Evolutionary conservation across 2,888 invertebrate species (phyloP).

Genomic region (Ametastegia equiseti): DNA sequence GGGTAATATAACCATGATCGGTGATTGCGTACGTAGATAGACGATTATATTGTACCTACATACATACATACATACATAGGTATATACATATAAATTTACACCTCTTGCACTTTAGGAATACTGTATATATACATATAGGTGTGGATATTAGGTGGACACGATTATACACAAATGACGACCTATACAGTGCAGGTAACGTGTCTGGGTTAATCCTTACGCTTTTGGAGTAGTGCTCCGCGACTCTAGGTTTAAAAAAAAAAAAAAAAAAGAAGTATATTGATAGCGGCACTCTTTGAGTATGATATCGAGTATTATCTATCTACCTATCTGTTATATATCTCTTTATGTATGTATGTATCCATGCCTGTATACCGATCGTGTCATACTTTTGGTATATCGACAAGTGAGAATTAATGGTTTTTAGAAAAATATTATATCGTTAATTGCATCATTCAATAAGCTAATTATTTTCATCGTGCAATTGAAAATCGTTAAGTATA

Average conservation of each 20-base stretch:
- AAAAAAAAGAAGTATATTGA: no score
- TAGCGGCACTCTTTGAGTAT: slow-evolving; percentile 45
- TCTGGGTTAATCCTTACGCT: slow-evolving; percentile 14
- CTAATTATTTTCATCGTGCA: no score
- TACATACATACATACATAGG: not conserved
- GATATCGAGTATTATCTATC: slow-evolving; percentile 16
- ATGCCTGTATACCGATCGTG: not conserved
- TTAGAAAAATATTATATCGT: no score
- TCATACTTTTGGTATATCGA: not conserved
- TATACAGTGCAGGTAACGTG: not conserved
- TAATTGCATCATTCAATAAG: no score
- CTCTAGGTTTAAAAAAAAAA: not conserved
- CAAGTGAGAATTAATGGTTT: not conserved
- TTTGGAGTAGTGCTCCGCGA: not conserved
- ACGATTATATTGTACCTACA: not conserved
- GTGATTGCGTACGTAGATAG: not conserved
- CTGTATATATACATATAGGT: not conserved
- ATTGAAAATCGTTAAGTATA: no score
- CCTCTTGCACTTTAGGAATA: not conserved
- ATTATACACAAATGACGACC: not conserved
- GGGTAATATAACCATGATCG: not conserved
- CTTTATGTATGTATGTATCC: not conserved
- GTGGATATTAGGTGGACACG: not conserved
- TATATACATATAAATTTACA: not conserved
- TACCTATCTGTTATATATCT: not conserved